Base-by-base conservation (phyloP, 2,113 vertebrate genomes). In the Progne subis region DNA sequence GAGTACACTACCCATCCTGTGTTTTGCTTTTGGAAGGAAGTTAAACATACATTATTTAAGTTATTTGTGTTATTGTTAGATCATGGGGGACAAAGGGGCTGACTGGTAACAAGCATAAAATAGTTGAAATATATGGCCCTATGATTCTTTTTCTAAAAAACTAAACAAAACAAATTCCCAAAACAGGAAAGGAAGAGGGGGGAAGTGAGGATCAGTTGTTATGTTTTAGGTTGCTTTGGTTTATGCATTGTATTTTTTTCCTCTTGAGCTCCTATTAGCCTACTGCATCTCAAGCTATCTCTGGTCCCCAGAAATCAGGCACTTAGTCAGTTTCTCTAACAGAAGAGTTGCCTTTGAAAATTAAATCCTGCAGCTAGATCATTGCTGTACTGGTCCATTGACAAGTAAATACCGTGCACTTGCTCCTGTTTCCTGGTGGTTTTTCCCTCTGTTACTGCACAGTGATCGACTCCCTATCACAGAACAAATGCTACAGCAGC, bases 11-110 rank as follows among this genome's bases (percentile, higher is more conserved):
- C 72, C 64, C 88, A 82, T 96, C 92, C 95, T 92, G 95, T 96
- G 95, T 95, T 96, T 96, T 96, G 56, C 80, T 95, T 95, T 90
- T 79, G 93, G 94, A 93, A 95, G 94, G 95, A 96, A 96, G 95
- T 93, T 86, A 88, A 96, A 71, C 93, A 91, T 95, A 93, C 72
- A 26, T 93, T 91, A 92, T 94, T 97, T 84, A 82, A 96, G 92
- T 78, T 93, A 93, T 88, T 91, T 92, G 29, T 93, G 72, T 61
- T 95, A 34, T 29, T 83, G 76, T 94, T 88, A 92, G 76, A 64
- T 72, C 86, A 84, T 43, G 8, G 9, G 60, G 60, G 56, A 90
- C 72, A 90, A 93, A 95, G 76, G 47, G n/a, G 44, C 60, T 96
- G 76, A 79, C 28, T 46, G 18, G 80, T 76, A 92, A 84, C 72